Evolutionary conservation across 2,888 invertebrate genomes (phyloP).

Genomic region (Anticlea derivata): DNA sequence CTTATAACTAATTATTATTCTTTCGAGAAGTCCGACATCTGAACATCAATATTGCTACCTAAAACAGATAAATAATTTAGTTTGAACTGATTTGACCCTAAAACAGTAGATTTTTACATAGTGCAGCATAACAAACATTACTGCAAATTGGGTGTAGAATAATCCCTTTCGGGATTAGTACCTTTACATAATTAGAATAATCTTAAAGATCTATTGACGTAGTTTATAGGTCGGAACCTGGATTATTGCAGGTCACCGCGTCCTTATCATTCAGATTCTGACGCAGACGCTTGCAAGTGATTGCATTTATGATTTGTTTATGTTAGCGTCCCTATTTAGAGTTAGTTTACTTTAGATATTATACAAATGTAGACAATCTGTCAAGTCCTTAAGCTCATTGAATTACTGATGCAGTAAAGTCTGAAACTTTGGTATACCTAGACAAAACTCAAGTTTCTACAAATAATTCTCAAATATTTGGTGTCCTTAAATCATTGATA

Average conservation of each 20-base stretch:
- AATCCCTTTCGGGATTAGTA: no score
- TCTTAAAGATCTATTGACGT: no score
- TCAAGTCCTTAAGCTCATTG: neutral
- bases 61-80: no score
- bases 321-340: neutral
- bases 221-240: slow-evolving; percentile 13
- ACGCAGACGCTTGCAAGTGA: neutral
- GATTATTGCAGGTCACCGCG: slow-evolving; percentile 15
- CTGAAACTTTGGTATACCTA: neutral
- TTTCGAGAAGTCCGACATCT: no score
- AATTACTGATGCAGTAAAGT: slow-evolving; percentile 1
- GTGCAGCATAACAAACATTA: no score
- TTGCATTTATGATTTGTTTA: slow-evolving; percentile 5
- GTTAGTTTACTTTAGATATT: neutral
- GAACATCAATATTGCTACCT: no score
- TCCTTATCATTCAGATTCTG: slow-evolving; percentile 19
- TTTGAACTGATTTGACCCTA: no score
- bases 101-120: no score
- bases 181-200: slow-evolving; percentile 14
- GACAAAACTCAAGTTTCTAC: neutral
- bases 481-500: no score
- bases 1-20: no score
- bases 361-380: neutral
- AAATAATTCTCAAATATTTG: neutral
- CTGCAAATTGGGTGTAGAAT: no score